Percentiles rank a stretch among this genome's conserved stretches.
Conservation (phyloP, 2,888 invertebrate species). For the Apotomis turbidana region DNA sequence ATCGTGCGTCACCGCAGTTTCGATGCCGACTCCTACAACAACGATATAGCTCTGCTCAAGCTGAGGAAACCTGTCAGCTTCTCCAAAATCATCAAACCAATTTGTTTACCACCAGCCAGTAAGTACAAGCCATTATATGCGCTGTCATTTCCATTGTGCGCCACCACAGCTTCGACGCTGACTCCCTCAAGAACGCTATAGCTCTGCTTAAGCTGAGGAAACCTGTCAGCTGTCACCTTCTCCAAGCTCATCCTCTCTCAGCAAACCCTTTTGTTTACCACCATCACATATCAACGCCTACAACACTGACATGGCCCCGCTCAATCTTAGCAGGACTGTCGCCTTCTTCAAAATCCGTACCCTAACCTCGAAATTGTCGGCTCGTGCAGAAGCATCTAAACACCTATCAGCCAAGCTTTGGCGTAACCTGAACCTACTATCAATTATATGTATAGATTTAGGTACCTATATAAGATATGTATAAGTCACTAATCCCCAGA, state of each 20-base stretch:
- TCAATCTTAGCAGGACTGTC: no score
- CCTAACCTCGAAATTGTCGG: no score
- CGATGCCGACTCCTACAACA: constrained; percentile 93
- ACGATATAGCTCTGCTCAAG: constrained; percentile 92
- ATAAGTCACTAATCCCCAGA: no score
- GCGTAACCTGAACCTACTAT: no score
- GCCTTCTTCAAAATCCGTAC: no score
- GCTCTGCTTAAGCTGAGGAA: constrained; percentile 86
- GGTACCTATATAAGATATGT: no score
- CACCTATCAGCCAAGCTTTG: no score
- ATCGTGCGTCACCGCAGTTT: constrained; percentile 92
- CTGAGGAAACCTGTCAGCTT: constrained; percentile 90
- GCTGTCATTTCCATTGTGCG: constrained; percentile 90
- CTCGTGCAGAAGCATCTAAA: no score
- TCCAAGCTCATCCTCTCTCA: constrained; percentile 84
- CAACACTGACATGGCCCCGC: no score
- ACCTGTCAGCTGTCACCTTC: constrained; percentile 68
- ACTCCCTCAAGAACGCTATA: constrained; percentile 65
- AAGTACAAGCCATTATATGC: constrained; percentile 89
- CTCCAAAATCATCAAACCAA: constrained; percentile 89
- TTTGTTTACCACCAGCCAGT: constrained; percentile 90
- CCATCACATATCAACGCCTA: constrained; percentile 51
- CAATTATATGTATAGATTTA: no score
- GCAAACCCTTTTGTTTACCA: constrained; percentile 90
- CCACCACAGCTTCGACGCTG: constrained; percentile 92